Percentiles rank a stretch among this genome's conserved stretches.
phyloP scores from a whole-genome alignment of 2,888 invertebrate genomes.

The Dolomedes plantarius region DNA sequence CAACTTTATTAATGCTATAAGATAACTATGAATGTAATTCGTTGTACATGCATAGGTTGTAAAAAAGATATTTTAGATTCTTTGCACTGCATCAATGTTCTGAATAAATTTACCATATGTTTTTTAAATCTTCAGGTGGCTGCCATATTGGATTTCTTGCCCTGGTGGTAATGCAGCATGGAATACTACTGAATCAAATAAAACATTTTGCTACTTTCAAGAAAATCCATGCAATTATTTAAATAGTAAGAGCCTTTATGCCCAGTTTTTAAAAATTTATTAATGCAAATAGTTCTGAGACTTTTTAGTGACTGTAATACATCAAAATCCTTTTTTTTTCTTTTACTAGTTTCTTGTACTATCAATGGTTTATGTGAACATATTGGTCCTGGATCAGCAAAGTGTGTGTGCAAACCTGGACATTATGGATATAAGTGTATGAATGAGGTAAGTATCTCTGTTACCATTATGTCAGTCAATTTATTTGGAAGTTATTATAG shows the following conservation, averaged over 20 bases:
- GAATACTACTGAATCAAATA: slow-evolving; percentile 18
- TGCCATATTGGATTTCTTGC: slow-evolving; percentile 26
- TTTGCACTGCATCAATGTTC: too few species aligned
- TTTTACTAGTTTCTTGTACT: slow-evolving; percentile 44
- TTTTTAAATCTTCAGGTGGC: slow-evolving; percentile 24
- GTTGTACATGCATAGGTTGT: too few species aligned
- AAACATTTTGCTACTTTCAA: slow-evolving; percentile 27
- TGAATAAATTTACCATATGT: too few species aligned
- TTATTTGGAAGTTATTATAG: too few species aligned
- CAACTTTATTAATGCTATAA: too few species aligned
- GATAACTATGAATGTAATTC: too few species aligned
- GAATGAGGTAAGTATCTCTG: slow-evolving; percentile 38
- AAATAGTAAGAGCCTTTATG: background rate
- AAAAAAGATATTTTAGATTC: too few species aligned
- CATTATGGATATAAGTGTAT: slow-evolving; percentile 66
- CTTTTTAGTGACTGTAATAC: too few species aligned
- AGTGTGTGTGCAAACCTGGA: slow-evolving; percentile 46
- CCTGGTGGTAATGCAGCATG: slow-evolving; percentile 44
- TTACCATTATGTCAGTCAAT: too few species aligned
- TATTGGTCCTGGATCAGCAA: slow-evolving; percentile 57
- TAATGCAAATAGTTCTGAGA: too few species aligned
- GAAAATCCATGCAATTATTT: slow-evolving; percentile 9
- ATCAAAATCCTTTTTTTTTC: background rate
- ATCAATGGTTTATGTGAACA: slow-evolving; percentile 44
- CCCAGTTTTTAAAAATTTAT: too few species aligned